A percentile compares a stretch with the other conserved stretches of the same genome.
Conservation (phyloP, 2,797 vertebrate species). For the Molothrus aeneus region DNA sequence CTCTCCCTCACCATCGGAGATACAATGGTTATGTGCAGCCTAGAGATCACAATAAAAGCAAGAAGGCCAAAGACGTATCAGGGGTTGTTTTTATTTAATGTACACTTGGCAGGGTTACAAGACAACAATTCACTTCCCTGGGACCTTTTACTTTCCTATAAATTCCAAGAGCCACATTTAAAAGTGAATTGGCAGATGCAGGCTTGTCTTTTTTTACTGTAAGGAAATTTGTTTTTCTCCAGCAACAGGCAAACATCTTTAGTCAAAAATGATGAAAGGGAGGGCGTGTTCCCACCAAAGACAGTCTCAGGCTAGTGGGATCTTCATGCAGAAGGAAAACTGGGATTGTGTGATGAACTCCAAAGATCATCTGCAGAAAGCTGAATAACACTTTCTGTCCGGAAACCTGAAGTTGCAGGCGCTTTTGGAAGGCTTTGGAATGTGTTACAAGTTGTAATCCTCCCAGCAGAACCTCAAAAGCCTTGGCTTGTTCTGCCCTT, state of each 20-base stretch:
- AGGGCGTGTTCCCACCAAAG: background rate
- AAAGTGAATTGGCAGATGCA: conserved; percentile 7
- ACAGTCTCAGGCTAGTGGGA: background rate
- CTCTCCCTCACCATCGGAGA: background rate
- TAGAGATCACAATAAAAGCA: background rate
- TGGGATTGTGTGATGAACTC: background rate
- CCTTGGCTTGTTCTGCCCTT: conserved; percentile 50
- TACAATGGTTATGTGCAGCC: background rate
- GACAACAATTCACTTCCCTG: background rate
- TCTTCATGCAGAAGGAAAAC: background rate
- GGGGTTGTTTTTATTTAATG: background rate
- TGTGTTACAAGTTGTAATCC: conserved; percentile 37
- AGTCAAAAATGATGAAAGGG: background rate
- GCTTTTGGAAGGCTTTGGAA: conserved; percentile 10
- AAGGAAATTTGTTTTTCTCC: conserved; percentile 30
- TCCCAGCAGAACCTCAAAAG: conserved; percentile 62
- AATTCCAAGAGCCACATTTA: conserved; percentile 23
- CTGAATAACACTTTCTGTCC: background rate
- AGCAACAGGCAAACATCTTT: background rate
- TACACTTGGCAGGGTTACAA: conserved; percentile 8
- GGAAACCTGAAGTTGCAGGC: background rate
- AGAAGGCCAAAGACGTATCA: conserved; percentile 34
- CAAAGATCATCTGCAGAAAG: background rate
- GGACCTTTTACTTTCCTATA: conserved; percentile 1
- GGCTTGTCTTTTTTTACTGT: background rate